Evolutionary conservation across 2,888 invertebrate species (phyloP).

Genomic region (Lissocephala sabroskyi): DNA sequence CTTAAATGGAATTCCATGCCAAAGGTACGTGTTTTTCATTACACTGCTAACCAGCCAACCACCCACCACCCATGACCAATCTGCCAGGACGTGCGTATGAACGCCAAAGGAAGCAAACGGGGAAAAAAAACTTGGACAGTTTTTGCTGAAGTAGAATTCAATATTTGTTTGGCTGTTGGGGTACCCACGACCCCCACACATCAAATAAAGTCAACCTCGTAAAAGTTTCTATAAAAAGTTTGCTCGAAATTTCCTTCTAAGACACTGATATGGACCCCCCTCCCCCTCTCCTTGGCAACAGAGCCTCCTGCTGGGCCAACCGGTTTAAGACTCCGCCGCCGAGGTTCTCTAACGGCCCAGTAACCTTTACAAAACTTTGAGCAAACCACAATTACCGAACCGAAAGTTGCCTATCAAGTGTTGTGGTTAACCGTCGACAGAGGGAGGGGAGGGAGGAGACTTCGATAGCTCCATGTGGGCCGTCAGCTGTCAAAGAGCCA

Average conservation of each 20-base stretch:
- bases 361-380: conserved; percentile 1
- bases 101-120: too few species aligned
- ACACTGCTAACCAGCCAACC: background rate
- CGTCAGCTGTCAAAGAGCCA: too few species aligned
- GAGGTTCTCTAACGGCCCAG: background rate
- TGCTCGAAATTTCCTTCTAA: too few species aligned
- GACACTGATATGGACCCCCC: background rate
- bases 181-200: background rate
- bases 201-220: conserved; percentile 2
- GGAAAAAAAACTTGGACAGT: background rate
- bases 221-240: too few species aligned
- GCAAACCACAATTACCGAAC: conserved; percentile 1
- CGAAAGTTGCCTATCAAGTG: background rate
- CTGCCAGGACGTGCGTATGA: background rate
- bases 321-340: too few species aligned
- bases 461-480: too few species aligned
- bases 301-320: too few species aligned
- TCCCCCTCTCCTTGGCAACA: background rate
- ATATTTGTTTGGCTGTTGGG: background rate
- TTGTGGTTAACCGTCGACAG: too few species aligned
- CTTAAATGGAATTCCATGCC: too few species aligned
- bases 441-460: too few species aligned
- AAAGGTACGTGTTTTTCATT: conserved; percentile 15
- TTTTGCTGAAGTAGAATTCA: background rate
- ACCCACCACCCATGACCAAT: too few species aligned